These are phyloP conservation scores for Gonioctena quinquepunctata DNA, from an alignment of 1,140 invertebrate species.

Conservation along the genomic window DNA sequence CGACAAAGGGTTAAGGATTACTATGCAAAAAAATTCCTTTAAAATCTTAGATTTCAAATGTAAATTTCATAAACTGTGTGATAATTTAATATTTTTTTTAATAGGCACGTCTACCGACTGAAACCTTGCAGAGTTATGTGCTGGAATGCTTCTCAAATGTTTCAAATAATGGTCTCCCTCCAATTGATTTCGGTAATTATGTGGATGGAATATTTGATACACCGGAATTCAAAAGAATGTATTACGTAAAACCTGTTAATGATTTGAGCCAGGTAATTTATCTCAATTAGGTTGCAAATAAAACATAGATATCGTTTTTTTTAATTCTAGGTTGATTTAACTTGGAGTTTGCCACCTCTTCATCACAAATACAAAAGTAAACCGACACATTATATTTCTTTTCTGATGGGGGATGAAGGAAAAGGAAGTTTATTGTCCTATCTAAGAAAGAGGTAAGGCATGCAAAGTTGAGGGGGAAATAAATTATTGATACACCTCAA, in stretches of 20 bases:
- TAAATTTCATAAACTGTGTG: too few relatives aligned
- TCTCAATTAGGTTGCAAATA: too few relatives aligned
- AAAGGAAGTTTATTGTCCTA: conserved; percentile 84
- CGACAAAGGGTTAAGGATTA: too few relatives aligned
- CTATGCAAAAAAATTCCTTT: too few relatives aligned
- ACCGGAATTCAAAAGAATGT: conserved; percentile 71
- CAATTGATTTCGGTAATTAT: conserved; percentile 63
- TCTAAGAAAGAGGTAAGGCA: conserved; percentile 69
- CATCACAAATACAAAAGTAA: conserved; percentile 74
- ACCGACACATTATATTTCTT: conserved; percentile 79
- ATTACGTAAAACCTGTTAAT: conserved; percentile 80
- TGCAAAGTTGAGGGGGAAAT: too few relatives aligned
- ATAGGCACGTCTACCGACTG: conserved; percentile 76
- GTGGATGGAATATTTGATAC: conserved; percentile 63
- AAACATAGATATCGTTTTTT: too few relatives aligned
- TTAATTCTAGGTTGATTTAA: conserved; percentile 69
- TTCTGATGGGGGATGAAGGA: conserved; percentile 87
- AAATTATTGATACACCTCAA: too few relatives aligned
- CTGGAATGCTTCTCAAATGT: conserved; percentile 66
- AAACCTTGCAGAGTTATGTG: conserved; percentile 73
- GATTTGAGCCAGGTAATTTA: conserved; percentile 67
- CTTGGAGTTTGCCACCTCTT: conserved; percentile 81
- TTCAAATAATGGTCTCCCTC: conserved; percentile 64
- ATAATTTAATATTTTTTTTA: too few relatives aligned
- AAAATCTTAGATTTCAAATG: too few relatives aligned